A percentile compares a stretch with the other conserved stretches of the same genome.
phyloP scores from a whole-genome alignment of 2,797 vertebrate species.

The Alcedo quadribrachys region DNA sequence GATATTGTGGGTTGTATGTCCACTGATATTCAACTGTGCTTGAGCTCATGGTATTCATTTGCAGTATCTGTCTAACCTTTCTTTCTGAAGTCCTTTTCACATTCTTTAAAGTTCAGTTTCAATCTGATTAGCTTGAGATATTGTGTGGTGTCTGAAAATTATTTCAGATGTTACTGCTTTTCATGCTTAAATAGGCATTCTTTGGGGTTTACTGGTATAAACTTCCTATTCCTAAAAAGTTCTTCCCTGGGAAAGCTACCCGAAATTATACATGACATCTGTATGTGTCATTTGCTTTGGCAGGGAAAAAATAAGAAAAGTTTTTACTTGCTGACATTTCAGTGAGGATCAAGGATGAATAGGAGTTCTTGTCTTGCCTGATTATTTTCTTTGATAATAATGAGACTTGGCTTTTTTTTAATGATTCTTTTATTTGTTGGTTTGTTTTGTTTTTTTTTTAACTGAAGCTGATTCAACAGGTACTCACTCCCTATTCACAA shows the following conservation, averaged over 20 bases:
- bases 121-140: background rate
- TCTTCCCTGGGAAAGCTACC: background rate
- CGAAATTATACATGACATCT: background rate
- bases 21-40: background rate
- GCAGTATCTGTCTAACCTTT: background rate
- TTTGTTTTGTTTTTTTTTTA: background rate
- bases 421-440: background rate
- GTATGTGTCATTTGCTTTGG: background rate
- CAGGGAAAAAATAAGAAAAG: background rate
- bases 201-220: background rate
- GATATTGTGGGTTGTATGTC: background rate
- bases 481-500: slow-evolving; percentile 94
- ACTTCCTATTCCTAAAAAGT: background rate
- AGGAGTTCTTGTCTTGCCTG: background rate
- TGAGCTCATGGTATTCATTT: background rate
- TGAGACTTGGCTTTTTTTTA: background rate
- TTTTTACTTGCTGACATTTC: background rate
- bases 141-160: background rate
- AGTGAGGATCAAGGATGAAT: background rate
- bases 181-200: background rate
- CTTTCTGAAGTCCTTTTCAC: background rate
- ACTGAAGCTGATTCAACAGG: slow-evolving; percentile 94
- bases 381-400: background rate
- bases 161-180: background rate
- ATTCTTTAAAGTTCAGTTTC: background rate